phyloP scores from a whole-genome alignment of 2,797 vertebrate genomes.

The Sylvilagus floridanus region DNA sequence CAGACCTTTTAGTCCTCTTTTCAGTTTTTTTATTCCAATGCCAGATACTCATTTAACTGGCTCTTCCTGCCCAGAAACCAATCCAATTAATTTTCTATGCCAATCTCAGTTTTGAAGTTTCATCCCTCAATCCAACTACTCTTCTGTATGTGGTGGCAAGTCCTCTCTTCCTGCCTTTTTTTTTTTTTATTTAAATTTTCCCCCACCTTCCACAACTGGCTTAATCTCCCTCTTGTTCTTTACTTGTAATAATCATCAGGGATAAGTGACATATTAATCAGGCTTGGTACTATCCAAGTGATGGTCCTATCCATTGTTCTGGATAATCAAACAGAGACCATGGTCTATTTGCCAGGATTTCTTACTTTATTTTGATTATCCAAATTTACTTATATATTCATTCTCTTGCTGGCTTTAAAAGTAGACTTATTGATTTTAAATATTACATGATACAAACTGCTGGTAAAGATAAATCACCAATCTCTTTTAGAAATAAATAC shows the following conservation, averaged over 20 bases:
- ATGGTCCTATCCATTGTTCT: not conserved
- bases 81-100: conserved; percentile 64
- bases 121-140: conserved; percentile 47
- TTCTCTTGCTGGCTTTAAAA: conserved; percentile 45
- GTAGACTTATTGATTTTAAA: conserved; percentile 49
- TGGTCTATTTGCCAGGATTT: not conserved
- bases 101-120: conserved; percentile 48
- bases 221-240: conserved; percentile 48
- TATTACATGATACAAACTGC: not conserved
- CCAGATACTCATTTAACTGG: conserved; percentile 66
- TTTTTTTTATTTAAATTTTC: not conserved
- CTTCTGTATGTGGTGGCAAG: conserved; percentile 17
- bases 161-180: not conserved
- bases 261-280: not conserved
- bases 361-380: not conserved
- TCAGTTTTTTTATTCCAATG: not conserved
- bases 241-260: conserved; percentile 29
- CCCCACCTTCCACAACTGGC: not conserved
- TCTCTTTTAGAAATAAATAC: conserved; percentile 30
- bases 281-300: not conserved
- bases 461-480: conserved; percentile 9
- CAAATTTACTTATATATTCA: not conserved
- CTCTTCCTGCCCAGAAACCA: conserved; percentile 51
- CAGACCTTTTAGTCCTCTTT: conserved; percentile 19
- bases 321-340: not conserved